A percentile compares a stretch with the other conserved stretches of the same genome.
Conservation (phyloP, 1,140 invertebrate species). For the Drosophila nebulosa region DNA sequence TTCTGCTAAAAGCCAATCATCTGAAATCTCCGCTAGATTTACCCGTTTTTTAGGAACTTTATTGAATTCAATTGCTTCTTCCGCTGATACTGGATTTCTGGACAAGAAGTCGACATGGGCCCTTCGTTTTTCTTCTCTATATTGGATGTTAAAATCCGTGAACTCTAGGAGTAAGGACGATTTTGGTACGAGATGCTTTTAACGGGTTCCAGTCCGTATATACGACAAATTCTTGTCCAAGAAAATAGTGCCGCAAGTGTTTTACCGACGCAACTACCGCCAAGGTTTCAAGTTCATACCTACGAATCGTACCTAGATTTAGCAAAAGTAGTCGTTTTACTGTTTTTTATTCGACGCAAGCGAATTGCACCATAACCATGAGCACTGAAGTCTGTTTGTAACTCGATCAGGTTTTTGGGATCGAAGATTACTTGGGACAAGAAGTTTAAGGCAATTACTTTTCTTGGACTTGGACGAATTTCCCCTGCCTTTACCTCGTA, state of each 20-base stretch:
- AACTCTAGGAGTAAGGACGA: neutral
- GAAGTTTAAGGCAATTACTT: no score
- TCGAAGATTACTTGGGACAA: no score
- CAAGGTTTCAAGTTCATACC: neutral
- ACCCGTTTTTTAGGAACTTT: neutral
- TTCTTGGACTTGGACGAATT: no score
- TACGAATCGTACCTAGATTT: neutral
- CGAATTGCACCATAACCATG: neutral
- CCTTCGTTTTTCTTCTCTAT: neutral
- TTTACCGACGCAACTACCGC: neutral
- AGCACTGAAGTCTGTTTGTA: neutral
- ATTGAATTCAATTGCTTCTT: neutral
- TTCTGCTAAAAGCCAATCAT: neutral
- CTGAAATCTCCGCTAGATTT: neutral
- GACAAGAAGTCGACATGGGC: neutral
- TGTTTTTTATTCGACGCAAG: neutral
- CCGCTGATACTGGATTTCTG: neutral
- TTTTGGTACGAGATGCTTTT: neutral
- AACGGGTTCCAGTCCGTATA: neutral
- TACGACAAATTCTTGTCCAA: neutral
- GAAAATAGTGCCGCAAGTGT: neutral
- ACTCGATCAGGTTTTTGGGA: no score
- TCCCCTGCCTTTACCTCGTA: no score
- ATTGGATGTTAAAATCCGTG: neutral
- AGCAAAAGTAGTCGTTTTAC: neutral